phyloP scores from a whole-genome alignment of 2,888 invertebrate species.

The Ophonus ardosiacus region DNA sequence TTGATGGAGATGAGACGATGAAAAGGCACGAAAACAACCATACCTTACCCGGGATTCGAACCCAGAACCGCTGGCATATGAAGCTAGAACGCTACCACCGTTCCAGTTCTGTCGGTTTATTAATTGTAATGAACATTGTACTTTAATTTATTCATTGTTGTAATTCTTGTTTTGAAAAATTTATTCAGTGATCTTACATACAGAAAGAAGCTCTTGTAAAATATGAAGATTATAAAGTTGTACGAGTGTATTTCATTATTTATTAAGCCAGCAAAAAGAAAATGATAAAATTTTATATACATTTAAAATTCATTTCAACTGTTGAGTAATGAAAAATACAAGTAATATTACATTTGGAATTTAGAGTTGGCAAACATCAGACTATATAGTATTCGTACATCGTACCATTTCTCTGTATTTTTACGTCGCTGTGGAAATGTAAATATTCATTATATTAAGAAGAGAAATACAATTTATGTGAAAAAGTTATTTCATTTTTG shows the following conservation, averaged over 20 bases:
- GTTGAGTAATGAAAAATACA: constrained; percentile 24
- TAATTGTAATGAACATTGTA: no score
- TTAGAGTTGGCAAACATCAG: constrained; percentile 29
- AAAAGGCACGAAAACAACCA: no score
- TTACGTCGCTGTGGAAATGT: constrained; percentile 42
- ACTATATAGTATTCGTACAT: not conserved
- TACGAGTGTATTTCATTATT: not conserved
- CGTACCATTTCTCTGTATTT: constrained; percentile 2
- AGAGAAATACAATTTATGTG: constrained; percentile 62
- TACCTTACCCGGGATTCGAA: no score
- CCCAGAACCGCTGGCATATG: no score
- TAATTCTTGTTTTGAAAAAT: no score
- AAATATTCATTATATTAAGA: constrained; percentile 62
- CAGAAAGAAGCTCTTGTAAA: no score
- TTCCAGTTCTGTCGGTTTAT: no score
- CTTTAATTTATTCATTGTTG: no score
- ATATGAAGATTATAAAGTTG: not conserved
- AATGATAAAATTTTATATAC: constrained; percentile 5
- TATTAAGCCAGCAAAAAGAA: not conserved
- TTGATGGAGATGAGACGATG: no score
- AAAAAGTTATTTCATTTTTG: constrained; percentile 58
- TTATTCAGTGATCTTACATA: no score
- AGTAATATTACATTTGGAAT: constrained; percentile 21
- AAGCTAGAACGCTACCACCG: no score
- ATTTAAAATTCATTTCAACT: constrained; percentile 6